Conservation (phyloP, 1,140 invertebrate genomes). For the Lucilia sericata region DNA sequence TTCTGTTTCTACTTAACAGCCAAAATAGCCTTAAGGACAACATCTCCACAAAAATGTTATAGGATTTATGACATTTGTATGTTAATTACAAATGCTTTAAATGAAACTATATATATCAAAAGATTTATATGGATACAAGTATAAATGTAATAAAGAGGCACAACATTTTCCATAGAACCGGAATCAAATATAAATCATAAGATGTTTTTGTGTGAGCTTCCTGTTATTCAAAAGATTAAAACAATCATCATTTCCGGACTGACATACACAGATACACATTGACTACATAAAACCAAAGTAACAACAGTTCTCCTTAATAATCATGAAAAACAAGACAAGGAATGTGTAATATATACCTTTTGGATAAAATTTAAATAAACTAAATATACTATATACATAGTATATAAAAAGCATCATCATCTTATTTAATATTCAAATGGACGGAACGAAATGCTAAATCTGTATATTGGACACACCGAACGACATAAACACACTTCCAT, state of each 20-base stretch:
- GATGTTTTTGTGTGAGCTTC: conserved; percentile 4
- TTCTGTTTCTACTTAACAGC: no score
- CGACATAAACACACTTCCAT: no score
- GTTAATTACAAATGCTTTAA: background rate
- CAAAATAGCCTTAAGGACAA: no score
- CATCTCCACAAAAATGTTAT: background rate
- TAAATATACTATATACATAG: background rate
- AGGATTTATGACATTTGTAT: background rate
- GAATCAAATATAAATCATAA: conserved; percentile 18
- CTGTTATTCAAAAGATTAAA: conserved; percentile 12
- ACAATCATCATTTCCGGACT: conserved; percentile 2
- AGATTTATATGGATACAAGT: background rate
- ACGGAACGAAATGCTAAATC: background rate
- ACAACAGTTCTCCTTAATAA: background rate
- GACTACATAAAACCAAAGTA: background rate
- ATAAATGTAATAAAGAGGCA: no score
- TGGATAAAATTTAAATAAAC: background rate
- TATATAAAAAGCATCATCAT: background rate
- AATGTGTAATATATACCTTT: background rate
- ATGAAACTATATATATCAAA: background rate
- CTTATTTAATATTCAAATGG: background rate
- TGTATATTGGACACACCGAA: background rate
- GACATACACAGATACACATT: background rate
- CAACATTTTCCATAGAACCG: background rate
- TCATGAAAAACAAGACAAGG: background rate